Evolutionary conservation across 2,888 invertebrate species (phyloP).

Genomic region (Bellardia pandia): DNA sequence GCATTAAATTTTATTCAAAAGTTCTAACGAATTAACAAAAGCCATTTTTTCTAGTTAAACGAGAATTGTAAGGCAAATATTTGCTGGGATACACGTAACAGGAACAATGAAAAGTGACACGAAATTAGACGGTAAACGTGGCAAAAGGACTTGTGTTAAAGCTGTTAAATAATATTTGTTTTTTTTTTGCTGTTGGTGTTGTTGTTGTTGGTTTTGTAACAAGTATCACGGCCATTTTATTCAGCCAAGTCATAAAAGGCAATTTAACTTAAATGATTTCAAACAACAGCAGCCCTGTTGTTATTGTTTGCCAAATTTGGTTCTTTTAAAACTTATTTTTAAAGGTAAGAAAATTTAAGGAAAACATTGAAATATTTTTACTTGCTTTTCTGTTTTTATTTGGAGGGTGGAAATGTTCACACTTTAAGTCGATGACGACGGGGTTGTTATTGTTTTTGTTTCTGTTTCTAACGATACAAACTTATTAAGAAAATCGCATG

Average conservation of each 20-base stretch:
- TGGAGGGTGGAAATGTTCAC: conserved; percentile 25
- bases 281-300: conserved; percentile 12
- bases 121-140: conserved; percentile 5
- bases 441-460: background rate
- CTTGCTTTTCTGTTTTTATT: conserved; percentile 8
- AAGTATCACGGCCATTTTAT: conserved; percentile 38
- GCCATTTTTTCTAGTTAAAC: no score
- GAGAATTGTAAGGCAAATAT: no score
- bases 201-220: conserved; percentile 24
- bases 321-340: conserved; percentile 2
- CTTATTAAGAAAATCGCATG: conserved; percentile 61
- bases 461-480: background rate
- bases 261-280: conserved; percentile 63
- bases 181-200: background rate
- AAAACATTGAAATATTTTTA: background rate
- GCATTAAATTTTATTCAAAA: no score
- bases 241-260: conserved; percentile 50
- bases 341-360: background rate
- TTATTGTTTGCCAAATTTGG: background rate
- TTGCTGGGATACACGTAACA: background rate
- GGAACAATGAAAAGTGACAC: background rate
- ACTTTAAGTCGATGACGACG: background rate
- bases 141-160: conserved; percentile 11
- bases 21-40: no score
- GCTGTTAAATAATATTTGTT: background rate